phyloP scores from a whole-genome alignment of 2,113 vertebrate species.

The Gymnarchus niloticus region DNA sequence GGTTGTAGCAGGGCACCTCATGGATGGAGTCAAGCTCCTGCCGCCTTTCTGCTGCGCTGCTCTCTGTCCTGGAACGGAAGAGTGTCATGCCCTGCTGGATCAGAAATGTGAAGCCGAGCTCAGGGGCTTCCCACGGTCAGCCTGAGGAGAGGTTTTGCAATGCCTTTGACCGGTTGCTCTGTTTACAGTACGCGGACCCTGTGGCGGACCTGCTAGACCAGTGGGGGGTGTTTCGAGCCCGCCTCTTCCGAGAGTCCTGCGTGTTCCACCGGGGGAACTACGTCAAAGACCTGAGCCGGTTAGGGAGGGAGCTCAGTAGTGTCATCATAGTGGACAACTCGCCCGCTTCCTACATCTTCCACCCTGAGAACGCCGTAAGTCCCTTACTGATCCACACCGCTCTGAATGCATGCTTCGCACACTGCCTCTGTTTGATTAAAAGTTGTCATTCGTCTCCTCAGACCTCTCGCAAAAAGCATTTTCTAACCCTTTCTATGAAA shows the following conservation, averaged over 20 bases:
- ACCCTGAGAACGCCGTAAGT: conserved; percentile 98
- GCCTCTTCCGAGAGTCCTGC: conserved; percentile 96
- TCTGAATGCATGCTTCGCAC: not conserved
- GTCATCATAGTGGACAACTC: conserved; percentile 98
- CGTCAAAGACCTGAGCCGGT: conserved; percentile 92
- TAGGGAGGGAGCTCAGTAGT: conserved; percentile 90
- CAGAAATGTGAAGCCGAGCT: not conserved
- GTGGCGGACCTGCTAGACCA: conserved; percentile 95
- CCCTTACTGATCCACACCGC: not conserved
- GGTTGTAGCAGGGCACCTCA: not conserved
- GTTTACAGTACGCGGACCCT: conserved; percentile 87
- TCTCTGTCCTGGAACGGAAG: not conserved
- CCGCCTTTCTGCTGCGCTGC: not conserved
- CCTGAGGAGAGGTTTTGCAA: not conserved
- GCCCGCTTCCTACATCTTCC: conserved; percentile 97
- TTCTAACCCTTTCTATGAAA: not conserved
- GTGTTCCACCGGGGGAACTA: conserved; percentile 98
- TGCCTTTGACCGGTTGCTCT: not conserved
- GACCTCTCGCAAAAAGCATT: not conserved
- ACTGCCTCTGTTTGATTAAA: too few species aligned
- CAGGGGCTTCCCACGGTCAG: not conserved
- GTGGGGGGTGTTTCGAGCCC: conserved; percentile 90
- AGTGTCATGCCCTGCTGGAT: not conserved
- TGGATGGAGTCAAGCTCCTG: too few species aligned
- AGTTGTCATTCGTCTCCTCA: not conserved